Base-by-base conservation (phyloP, 2,888 invertebrate genomes). In the Rhimphoctona megacephalus region DNA sequence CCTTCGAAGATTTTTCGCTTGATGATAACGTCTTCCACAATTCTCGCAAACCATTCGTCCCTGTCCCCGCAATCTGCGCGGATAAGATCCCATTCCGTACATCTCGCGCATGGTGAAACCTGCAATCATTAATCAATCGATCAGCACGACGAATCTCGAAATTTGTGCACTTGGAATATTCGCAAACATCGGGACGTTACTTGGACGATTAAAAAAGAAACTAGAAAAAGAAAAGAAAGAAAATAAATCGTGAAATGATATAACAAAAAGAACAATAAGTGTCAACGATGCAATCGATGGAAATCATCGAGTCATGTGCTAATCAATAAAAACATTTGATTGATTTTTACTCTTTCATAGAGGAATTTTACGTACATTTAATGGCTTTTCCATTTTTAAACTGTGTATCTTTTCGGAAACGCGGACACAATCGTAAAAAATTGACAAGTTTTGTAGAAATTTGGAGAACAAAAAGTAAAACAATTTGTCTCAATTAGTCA, bases 21-120 rank as follows among this genome's bases (percentile, higher is more conserved):
- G 95, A 73, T 95, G 95, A 92, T 96, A 96, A 46, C 95, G 95
- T 74, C 95, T 95, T 89, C 94, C 95, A 89, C 96, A 96, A 81
- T 93, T 94, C 19, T 94, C 94, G 88, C 95, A 95, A 7, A 89
- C 90, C 88, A 93, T 92, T 7, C 91, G 90, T 25, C 94, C 94
- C 49, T 93, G 92, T 17, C 94, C 94, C 0, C 94, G 91, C 5
- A 90, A 91, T 54, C 94, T 90, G 54, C 94, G 89, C 8, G 86
- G 88, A 67, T 89, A 85, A 46, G 85, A 79, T 39, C 83, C 64
- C 67, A 83, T n/a, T 70, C 79, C 78, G 81, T 30, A 87, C 81
- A 88, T 81, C 46, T 89, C 78, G 70, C 81, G 89, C 49, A 80
- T 76, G 85, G 87, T 79, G 79, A 86, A 90, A 90, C 86, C 92